Evolutionary conservation across 2,888 invertebrate genomes (phyloP), one percentile per base, ranked within the genome.

Genomic region (Tanypteryx hageni): DNA sequence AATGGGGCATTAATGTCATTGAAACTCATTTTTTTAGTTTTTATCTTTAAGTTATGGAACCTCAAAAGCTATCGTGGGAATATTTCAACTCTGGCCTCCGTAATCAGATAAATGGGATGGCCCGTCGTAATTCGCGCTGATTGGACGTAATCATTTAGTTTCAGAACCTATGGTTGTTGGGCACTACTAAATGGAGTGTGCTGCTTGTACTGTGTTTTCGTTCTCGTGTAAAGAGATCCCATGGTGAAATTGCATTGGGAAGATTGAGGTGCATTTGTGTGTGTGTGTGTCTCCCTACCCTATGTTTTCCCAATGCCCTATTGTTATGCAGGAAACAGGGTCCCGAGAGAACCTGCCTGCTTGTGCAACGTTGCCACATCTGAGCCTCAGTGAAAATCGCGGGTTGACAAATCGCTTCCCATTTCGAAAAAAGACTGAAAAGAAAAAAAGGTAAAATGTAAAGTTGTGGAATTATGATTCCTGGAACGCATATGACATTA

Each of bases 321-420:
- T 89, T 89, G 89, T 89, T 89, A 89, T 89, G 89, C 89, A 89
- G 89, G 89, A 89, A 89, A 89, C 89, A 89, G 89, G 89, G 89
- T 89, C 89, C 89, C 64, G 89, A 89, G 89, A 89, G 89, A 89
- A 89, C 89, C 89, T 89, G 89, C 89, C 89, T 89, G 89, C 89
- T 89, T 61, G 89, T 64, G 89, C 89, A 89, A 27, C 89, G 89
- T 89, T 89, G 89, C 89, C 89, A 64, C 89, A 64, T 89, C 89
- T 89, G 89, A 89, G 89, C 89, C 89, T 89, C 89, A 89, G 89
- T 64, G 89, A 89, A 89, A 64, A 89, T 89, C 64, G 89, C 89
- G 89, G 89, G 89, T 89, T 89, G 89, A 89, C 89, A 89, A 89
- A 89, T 64, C 89, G 89, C 89, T 89, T 89, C 89, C 89, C 89